Evolutionary conservation across 2,888 invertebrate genomes (phyloP), one percentile per base, ranked within the genome.

Genomic region (Hypena proboscidalis): DNA sequence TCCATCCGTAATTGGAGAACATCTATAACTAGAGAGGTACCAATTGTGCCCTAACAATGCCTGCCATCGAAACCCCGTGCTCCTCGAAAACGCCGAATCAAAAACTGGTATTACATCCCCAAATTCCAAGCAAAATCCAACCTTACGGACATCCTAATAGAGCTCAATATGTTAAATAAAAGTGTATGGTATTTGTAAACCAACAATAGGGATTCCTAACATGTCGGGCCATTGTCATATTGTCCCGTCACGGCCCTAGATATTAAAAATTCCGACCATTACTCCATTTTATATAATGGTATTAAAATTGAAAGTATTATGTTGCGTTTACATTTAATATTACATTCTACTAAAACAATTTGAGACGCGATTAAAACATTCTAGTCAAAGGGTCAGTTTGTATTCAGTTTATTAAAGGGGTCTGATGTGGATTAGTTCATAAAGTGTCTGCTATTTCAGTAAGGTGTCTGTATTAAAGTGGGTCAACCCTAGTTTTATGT

Each of bases 191-290:
- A 54, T 46, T 61, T 55, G 35, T 38, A 67, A 71, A 76, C 60
- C 74, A 77, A 82, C 81, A 83, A 82, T 78, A 63, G 76, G 47
- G 68, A 79, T 77, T 76, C 79, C 70, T 63, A 40, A 67, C 74
- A 67, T 72, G 67, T 67, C 65, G 50, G 60, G 44, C 74, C 62
- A 77, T 81, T 81, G 81, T 80, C 67, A 78, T 78, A 72, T 69
- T 64, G 65, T 69, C 61, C 60, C 53, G 54, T 54, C 44, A 59
- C 51, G 63, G 53, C 58, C 60, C 67, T 69, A 70, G 74, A 77
- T 80, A 75, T 78, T 83, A 82, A 83, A 82, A 82, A 82, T 82
- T 80, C 83, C 81, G 31, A 51, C 48, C 62, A 55, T 48, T 63
- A 65, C 65, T 65, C 56, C 49, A 59, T 48, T 62, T 57, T 50